Evolutionary conservation across 2,113 vertebrate genomes (phyloP).

Genomic region (Pseudonaja textilis): DNA sequence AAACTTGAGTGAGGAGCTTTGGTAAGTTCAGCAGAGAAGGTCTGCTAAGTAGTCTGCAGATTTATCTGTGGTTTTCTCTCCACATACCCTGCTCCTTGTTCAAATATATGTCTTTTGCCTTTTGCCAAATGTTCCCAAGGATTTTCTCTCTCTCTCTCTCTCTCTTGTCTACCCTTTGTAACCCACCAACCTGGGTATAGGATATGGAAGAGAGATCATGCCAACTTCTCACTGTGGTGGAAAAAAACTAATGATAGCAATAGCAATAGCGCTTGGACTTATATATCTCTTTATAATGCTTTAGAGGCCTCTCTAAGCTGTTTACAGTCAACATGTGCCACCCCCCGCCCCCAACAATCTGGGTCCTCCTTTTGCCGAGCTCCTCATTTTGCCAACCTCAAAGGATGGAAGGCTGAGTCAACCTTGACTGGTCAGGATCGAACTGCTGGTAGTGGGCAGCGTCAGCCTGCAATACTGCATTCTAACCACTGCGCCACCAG

Average conservation of each 20-base stretch:
- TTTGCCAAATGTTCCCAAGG: fast-evolving
- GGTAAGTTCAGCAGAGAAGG: conserved; percentile 18
- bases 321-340: too few relatives aligned
- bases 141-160: neutral
- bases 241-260: neutral
- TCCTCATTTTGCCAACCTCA: too few relatives aligned
- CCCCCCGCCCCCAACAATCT: too few relatives aligned
- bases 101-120: neutral
- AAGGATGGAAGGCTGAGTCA: too few relatives aligned
- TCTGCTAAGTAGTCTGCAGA: conserved; percentile 23
- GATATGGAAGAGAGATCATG: neutral
- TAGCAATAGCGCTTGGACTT: neutral
- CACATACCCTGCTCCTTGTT: conserved; percentile 35
- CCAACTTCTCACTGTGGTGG: neutral
- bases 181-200: neutral
- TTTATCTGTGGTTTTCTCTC: conserved; percentile 42
- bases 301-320: too few relatives aligned
- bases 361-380: too few relatives aligned
- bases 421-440: too few relatives aligned
- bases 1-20: neutral
- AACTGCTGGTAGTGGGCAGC: too few relatives aligned
- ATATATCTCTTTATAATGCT: too few relatives aligned
- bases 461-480: too few relatives aligned
- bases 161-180: neutral
- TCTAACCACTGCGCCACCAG: too few relatives aligned